phyloP scores from a whole-genome alignment of 2,113 vertebrate species.

The Pterophyllum scalare region DNA sequence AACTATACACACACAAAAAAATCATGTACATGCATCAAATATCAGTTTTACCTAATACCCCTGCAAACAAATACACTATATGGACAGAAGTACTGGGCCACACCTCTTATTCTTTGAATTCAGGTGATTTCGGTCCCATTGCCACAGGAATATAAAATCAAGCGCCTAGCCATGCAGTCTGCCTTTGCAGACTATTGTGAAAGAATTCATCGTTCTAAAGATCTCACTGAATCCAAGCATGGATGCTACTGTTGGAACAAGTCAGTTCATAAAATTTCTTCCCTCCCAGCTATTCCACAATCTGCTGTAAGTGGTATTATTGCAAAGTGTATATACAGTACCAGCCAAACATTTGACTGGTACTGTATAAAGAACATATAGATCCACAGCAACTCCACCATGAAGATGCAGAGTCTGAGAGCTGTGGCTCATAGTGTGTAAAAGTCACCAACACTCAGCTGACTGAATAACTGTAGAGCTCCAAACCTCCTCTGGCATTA shows the following conservation, averaged over 20 bases:
- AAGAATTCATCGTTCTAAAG: not conserved
- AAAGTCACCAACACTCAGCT: not conserved
- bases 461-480: not conserved
- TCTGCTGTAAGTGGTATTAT: not conserved
- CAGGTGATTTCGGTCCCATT: not conserved
- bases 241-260: not conserved
- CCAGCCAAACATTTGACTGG: too few species aligned
- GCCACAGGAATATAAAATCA: not conserved
- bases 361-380: too few species aligned
- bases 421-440: not conserved
- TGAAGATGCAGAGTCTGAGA: not conserved
- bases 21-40: not conserved
- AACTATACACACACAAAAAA: rapidly evolving
- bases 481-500: not conserved
- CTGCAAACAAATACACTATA: not conserved
- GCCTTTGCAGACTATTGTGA: not conserved
- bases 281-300: not conserved
- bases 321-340: not conserved
- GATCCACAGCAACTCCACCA: not conserved
- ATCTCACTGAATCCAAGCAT: not conserved
- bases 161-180: not conserved
- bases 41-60: not conserved
- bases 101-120: not conserved
- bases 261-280: not conserved
- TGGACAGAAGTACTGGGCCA: not conserved